Evolutionary conservation across 2,113 vertebrate species (phyloP).

Genomic region (Azemiops feae): DNA sequence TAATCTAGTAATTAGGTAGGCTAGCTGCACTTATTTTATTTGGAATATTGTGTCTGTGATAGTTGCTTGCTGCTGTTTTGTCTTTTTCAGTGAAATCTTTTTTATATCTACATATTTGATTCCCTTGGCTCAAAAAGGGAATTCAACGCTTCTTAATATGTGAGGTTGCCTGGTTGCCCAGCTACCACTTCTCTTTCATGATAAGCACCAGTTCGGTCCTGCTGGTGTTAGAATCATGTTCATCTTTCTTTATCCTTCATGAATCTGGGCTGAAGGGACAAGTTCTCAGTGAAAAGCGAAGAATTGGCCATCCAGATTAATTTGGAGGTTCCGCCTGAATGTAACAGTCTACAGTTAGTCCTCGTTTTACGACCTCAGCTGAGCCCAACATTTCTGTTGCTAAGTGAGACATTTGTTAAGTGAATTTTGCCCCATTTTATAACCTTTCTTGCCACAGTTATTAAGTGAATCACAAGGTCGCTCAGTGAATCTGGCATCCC

Average conservation of each 20-base stretch:
- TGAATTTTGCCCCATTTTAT: too few species aligned
- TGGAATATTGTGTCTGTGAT: neutral
- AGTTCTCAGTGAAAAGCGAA: neutral
- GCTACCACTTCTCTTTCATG: neutral
- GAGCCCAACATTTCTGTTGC: too few species aligned
- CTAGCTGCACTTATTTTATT: neutral
- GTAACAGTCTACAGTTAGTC: neutral
- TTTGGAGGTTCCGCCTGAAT: neutral
- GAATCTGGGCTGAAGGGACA: neutral
- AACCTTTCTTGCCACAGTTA: too few species aligned
- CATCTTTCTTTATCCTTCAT: neutral
- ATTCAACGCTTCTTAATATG: neutral
- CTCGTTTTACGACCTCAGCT: too few species aligned
- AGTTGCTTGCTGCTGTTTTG: neutral
- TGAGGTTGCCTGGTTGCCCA: neutral
- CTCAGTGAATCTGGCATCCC: too few species aligned
- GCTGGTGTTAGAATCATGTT: neutral
- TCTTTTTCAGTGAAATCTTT: neutral
- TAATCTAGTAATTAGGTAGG: neutral
- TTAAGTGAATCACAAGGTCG: too few species aligned
- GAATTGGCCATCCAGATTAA: neutral
- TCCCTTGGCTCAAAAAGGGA: neutral
- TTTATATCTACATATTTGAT: neutral
- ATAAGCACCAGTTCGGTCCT: neutral
- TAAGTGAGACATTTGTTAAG: too few species aligned